phyloP scores from a whole-genome alignment of 2,113 vertebrate species.

The Paradoxurus hermaphroditus region DNA sequence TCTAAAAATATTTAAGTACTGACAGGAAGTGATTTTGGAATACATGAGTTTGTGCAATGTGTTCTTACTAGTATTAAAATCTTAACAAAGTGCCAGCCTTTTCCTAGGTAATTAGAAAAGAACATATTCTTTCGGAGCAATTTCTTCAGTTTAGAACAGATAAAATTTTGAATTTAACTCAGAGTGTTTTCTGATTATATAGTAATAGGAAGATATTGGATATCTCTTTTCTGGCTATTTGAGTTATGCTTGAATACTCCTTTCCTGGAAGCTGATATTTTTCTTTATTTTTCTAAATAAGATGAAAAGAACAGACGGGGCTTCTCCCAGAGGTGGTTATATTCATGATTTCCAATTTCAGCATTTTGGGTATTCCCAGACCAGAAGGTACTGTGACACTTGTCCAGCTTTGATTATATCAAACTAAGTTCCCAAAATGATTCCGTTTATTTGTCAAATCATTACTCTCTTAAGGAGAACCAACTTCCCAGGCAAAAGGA shows the following conservation, averaged over 20 bases:
- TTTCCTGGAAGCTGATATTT: conserved; percentile 19
- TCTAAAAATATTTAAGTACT: neutral
- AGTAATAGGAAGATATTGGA: neutral
- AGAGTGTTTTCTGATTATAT: neutral
- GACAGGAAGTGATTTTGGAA: neutral
- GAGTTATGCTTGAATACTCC: neutral
- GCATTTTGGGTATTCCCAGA: neutral
- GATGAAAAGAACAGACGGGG: neutral
- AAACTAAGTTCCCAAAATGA: neutral
- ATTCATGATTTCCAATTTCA: conserved; percentile 22
- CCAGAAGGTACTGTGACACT: neutral
- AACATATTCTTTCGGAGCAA: neutral
- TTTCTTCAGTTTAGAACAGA: neutral
- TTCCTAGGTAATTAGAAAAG: neutral
- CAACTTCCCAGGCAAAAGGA: neutral
- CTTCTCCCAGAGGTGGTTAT: neutral
- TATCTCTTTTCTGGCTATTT: neutral
- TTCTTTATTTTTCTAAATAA: conserved; percentile 31
- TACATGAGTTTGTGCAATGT: neutral
- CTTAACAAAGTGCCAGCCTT: neutral
- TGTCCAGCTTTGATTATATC: conserved; percentile 2
- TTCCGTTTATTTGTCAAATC: conserved; percentile 9
- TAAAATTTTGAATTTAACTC: neutral
- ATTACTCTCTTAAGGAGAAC: conserved; percentile 22
- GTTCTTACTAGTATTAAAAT: neutral